A percentile compares a stretch with the other conserved stretches of the same genome.
phyloP scores from a whole-genome alignment of 1,140 invertebrate species.

The Calosoma granatense region DNA sequence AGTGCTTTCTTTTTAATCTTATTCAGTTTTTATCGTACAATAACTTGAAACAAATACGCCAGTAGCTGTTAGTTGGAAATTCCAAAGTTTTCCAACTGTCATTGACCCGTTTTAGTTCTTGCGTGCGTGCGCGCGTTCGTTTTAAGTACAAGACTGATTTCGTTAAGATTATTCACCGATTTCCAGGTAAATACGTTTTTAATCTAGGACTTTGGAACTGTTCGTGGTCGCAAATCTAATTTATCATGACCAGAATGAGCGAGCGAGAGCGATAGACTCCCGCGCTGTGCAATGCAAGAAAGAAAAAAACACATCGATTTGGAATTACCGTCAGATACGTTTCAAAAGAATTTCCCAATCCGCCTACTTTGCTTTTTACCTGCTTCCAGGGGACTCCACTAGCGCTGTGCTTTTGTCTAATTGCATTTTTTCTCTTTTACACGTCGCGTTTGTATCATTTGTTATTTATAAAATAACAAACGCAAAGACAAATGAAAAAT shows the following conservation, averaged over 20 bases:
- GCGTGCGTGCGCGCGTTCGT: too few relatives aligned
- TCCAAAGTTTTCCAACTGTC: too few relatives aligned
- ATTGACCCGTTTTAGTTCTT: too few relatives aligned
- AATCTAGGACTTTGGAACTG: too few relatives aligned
- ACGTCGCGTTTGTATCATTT: neutral
- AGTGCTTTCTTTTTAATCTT: too few relatives aligned
- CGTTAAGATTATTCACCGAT: too few relatives aligned
- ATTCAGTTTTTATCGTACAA: too few relatives aligned
- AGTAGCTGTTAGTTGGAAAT: too few relatives aligned
- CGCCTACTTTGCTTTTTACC: neutral
- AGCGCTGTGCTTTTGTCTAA: neutral
- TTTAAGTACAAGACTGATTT: too few relatives aligned
- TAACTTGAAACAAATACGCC: too few relatives aligned
- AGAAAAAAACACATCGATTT: neutral
- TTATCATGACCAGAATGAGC: neutral
- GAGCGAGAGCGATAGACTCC: neutral
- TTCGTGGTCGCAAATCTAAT: too few relatives aligned
- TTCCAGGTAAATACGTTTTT: too few relatives aligned
- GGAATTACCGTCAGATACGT: neutral
- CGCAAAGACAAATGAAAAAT: neutral
- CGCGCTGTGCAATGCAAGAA: neutral
- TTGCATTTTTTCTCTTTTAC: neutral
- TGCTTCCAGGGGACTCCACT: neutral
- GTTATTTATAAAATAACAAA: neutral
- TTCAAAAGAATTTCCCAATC: neutral